Conservation (phyloP, 1,140 invertebrate genomes). For the Vollenhovia emeryi region DNA sequence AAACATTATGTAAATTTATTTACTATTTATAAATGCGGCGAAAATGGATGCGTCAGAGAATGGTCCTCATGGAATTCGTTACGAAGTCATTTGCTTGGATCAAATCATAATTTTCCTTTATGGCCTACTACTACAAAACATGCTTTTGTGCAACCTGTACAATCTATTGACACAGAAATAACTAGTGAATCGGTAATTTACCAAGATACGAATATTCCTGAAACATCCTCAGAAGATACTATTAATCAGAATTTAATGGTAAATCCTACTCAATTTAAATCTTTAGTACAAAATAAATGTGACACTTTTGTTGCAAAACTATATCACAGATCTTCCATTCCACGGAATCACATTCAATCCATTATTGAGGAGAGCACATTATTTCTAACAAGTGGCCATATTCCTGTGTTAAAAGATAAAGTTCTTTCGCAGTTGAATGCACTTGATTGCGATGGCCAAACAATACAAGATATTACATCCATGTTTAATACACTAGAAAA, state of each 20-base stretch:
- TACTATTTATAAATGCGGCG: too few species aligned
- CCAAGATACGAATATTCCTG: too few species aligned
- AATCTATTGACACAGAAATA: background rate
- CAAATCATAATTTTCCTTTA: too few species aligned
- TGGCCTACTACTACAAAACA: too few species aligned
- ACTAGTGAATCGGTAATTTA: background rate
- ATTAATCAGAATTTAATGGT: too few species aligned
- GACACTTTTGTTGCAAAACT: conserved; percentile 14
- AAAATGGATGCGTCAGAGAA: too few species aligned
- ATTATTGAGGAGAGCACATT: background rate
- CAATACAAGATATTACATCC: conserved; percentile 8
- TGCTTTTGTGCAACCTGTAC: too few species aligned
- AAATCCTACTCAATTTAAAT: background rate
- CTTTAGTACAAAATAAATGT: background rate
- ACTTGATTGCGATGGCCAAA: background rate
- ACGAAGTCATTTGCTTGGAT: too few species aligned
- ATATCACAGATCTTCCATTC: background rate
- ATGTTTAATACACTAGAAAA: background rate
- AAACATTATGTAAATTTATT: too few species aligned
- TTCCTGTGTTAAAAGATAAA: background rate
- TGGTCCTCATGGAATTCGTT: too few species aligned
- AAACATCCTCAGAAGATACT: too few species aligned
- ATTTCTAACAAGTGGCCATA: background rate
- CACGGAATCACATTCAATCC: background rate
- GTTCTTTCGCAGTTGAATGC: background rate